A percentile compares a stretch with the other conserved stretches of the same genome.
Evolutionary conservation across 2,113 vertebrate genomes (phyloP).

Genomic region (Epinephelus fuscoguttatus): DNA sequence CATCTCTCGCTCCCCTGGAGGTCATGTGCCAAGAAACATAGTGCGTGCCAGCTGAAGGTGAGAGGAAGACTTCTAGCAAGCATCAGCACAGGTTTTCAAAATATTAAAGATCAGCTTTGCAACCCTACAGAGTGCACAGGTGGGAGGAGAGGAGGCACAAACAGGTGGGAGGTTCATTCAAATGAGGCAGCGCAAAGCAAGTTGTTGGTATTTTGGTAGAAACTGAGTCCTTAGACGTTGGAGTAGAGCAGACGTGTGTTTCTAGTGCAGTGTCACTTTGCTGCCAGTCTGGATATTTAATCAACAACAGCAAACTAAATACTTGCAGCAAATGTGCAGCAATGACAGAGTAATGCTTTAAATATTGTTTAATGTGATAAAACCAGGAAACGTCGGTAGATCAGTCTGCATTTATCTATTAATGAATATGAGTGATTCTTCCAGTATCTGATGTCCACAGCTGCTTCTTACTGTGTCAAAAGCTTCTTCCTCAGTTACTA

Average conservation of each 20-base stretch:
- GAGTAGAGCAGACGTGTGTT: too few species aligned
- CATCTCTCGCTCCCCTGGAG: too few species aligned
- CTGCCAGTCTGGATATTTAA: neutral
- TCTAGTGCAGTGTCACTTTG: too few species aligned
- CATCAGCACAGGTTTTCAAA: neutral
- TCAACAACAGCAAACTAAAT: neutral
- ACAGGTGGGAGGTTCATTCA: neutral
- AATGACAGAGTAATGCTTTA: neutral
- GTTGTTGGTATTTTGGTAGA: neutral
- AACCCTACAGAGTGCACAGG: too few species aligned
- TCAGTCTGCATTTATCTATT: too few species aligned
- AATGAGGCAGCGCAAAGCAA: neutral
- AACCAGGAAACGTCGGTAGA: too few species aligned
- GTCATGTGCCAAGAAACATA: too few species aligned
- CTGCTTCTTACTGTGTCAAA: neutral
- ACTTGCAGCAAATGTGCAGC: neutral
- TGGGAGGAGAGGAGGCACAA: too few species aligned
- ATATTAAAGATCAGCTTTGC: neutral
- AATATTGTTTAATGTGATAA: neutral
- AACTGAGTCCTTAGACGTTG: neutral
- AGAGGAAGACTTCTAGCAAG: neutral
- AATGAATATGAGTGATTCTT: neutral
- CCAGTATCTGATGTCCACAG: neutral
- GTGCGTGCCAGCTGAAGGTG: too few species aligned
- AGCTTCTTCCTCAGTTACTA: neutral